Base-by-base conservation (phyloP, 1,140 invertebrate genomes). In the Diabrotica virgifera region DNA sequence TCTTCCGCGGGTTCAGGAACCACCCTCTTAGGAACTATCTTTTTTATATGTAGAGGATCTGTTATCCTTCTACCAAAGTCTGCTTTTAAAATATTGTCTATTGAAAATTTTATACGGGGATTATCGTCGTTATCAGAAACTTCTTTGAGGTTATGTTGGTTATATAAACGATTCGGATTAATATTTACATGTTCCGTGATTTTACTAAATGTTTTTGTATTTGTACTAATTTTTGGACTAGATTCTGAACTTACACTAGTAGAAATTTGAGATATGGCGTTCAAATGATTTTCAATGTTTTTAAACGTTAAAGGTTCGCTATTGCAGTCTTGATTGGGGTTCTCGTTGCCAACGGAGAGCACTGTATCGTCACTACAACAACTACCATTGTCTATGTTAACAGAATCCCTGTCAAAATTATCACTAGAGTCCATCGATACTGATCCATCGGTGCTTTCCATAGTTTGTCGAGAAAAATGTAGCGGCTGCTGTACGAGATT, bases 41-140 rank as follows among this genome's bases (percentile, higher is more conserved):
- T 88, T 60, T 86, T 83, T 65, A 87, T 84, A 52, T 85, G 84
- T 61, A 88, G 82, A 8, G 87, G 86, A 79, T 89, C 87, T 4
- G 88, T 89, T 9, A 90, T 87, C 36, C 88, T 73, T 36, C 89
- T 83, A 0, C 93, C 93, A 69, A 96, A 96, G 76, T 94, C 92
- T 0, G 92, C 92, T 76, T 94, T 93, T 6, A 96, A 80, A 63
- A 96, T 96, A 80, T 95, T 95, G 74, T 95, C 93, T 79, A 96
- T 96, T 69, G 92, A 95, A 81, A 96, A 96, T 72, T 94, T 95
- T 0, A 95, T 78, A 68, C 84, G 85, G 9, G 82, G 81, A 63
- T 88, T 88, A 70, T 87, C 87, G 4, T 81, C 80, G n/a, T 82
- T 78, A 59, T 82, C 81, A 54, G 82, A 81, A 55, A 79, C 79